Base-by-base conservation (phyloP, 1,140 invertebrate genomes). In the Hypothenemus hampei region DNA sequence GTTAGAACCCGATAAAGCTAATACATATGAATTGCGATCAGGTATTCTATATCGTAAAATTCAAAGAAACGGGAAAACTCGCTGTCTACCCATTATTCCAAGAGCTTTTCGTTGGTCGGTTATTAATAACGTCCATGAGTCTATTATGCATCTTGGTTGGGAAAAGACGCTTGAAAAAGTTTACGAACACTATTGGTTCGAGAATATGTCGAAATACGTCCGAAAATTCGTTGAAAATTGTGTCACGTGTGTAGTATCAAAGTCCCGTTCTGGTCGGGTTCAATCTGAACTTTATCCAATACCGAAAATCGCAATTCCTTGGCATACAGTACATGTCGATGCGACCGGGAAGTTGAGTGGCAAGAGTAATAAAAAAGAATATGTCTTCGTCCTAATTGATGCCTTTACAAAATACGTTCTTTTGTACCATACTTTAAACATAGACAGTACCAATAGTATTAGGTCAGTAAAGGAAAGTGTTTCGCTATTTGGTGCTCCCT, bases 101-200 rank as follows among this genome's bases (percentile, higher is more conserved):
- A 20, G 48, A 23, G 57, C 35, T 54, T 61, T 60, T 21, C 37
- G 53, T 5, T 68, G 60, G 63, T 58, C 58, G 23, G 35, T 66
- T 33, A 66, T 68, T 22, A 43, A 13, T n/a, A 44, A 60, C n/a
- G 40, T 60, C 20, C 57, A 61, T 24, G 43, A 45, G 24, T 20
- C 41, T 8, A 37, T 65, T n/a, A 50, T 65, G 43, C 67, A 69
- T 57, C 49, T 65, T 47, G 64, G 68, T 31, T 64, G 29, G 58
- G 64, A 68, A 43, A 66, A 69, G 41, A 66, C 39, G 6, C 20
- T 41, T 57, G 60, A 64, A 10, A 67, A 66, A 36, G 26, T 68
- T 0, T 66, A 64, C 48, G 59, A 66, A 11, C 22, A 31, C 60
- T 66, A 65, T 39, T 65, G 61, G 63, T 68, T 65, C 31, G 65